Base-by-base conservation (phyloP, 2,113 vertebrate species). In the Poeciliopsis prolifica region DNA sequence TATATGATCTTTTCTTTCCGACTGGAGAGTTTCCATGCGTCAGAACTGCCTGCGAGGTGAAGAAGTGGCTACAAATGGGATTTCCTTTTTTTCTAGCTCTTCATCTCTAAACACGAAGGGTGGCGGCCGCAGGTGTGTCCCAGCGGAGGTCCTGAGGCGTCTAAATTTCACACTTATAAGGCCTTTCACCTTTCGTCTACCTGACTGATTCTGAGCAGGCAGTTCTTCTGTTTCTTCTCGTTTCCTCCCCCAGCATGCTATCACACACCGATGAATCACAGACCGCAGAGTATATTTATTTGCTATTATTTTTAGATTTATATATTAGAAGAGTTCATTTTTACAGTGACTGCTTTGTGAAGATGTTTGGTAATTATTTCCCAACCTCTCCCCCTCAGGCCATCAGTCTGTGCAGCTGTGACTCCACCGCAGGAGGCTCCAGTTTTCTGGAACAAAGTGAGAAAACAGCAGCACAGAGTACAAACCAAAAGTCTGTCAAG, bases 131-230 rank as follows among this genome's bases (percentile, higher is more conserved):
- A 61, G 15, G 30, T 40, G 70, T 28, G 9, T 78, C 72, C 61
- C 11, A 40, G 7, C 5, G 3, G n/a, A 74, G 33, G 22, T 67
- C 70, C 69, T 65, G 68, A 60, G 30, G 65, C 29, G 24, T 63
- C 78, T 51, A 48, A 76, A 78, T 75, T 74, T 70, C 68, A 71
- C 72, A 78, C 77, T 69, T 85, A 29, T 9, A n/a, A 77, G 65
- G 30, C 29, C 63, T 65, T 63, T 65, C 65, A 67, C 37, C 65
- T 77, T 61, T 71, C 29, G 12, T 3, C 8, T 1, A 33, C 44
- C 81, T 66, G 76, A 82, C 63, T 78, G 65, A 60, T 29, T 74
- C 17, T 33, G 70, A 6, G 75, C 67, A 67, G 5, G 44, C 40
- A 51, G 31, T 54, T 70, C 42, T 51, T 5, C 1, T 61, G 9